Evolutionary conservation across 2,888 invertebrate species (phyloP).

Genomic region (Ryuthela nishihirai): DNA sequence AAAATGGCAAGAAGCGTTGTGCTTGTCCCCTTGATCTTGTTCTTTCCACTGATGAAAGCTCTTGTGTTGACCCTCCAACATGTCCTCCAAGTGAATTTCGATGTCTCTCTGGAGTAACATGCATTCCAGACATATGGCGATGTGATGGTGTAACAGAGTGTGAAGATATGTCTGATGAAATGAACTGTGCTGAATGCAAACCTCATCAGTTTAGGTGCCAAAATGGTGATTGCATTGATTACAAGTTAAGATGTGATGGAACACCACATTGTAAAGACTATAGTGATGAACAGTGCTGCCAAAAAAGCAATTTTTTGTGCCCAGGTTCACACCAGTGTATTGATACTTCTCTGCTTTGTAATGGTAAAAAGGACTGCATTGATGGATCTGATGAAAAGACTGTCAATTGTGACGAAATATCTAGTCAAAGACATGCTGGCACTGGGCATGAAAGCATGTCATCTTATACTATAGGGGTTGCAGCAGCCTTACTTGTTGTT

Average conservation of each 20-base stretch:
- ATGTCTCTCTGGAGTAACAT: conserved; percentile 53
- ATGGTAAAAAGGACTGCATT: conserved; percentile 38
- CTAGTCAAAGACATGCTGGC: conserved; percentile 4
- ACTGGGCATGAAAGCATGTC: background rate
- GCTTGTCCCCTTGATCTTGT: conserved; percentile 71
- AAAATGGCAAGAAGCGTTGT: conserved; percentile 55
- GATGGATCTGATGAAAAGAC: conserved; percentile 41
- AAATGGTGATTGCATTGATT: conserved; percentile 55
- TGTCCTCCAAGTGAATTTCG: conserved; percentile 71
- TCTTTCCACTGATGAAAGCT: conserved; percentile 55
- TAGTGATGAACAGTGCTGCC: conserved; percentile 51
- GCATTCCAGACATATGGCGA: conserved; percentile 57
- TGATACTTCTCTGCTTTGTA: conserved; percentile 28
- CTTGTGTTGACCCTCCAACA: conserved; percentile 64
- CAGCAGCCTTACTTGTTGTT: background rate
- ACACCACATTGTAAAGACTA: conserved; percentile 50
- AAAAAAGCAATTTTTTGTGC: conserved; percentile 37
- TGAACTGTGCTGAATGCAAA: conserved; percentile 67
- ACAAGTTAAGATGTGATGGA: conserved; percentile 49
- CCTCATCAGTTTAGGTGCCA: conserved; percentile 68
- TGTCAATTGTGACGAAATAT: conserved; percentile 7
- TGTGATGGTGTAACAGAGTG: conserved; percentile 81
- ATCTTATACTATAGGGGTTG: conserved; percentile 1
- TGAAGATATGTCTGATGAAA: conserved; percentile 75
- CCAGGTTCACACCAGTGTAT: conserved; percentile 29